Percentiles rank a stretch among this genome's conserved stretches.
Evolutionary conservation across 2,888 invertebrate species (phyloP).

Genomic region (Macrosiphum euphorbiae): DNA sequence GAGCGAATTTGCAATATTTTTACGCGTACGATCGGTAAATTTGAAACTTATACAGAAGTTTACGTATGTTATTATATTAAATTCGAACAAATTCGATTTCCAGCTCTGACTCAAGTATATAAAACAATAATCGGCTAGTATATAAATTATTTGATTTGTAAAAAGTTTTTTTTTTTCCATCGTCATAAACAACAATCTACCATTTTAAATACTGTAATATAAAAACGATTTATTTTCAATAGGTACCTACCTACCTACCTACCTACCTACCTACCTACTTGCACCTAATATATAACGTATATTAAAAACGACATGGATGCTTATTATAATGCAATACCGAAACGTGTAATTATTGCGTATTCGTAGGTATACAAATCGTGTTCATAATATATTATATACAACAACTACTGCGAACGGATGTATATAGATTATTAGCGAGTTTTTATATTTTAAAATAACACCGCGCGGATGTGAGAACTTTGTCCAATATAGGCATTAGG

Average conservation of each 20-base stretch:
- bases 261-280: neutral
- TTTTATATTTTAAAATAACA: neutral
- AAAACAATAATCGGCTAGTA: neutral
- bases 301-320: neutral
- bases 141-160: neutral
- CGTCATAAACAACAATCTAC: neutral
- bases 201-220: neutral
- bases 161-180: neutral
- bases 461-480: neutral
- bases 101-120: neutral
- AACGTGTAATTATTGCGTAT: conserved; percentile 8
- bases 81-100: neutral
- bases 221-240: conserved; percentile 4
- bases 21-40: neutral
- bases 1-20: neutral
- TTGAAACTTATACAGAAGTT: neutral
- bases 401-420: neutral
- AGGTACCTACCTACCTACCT: neutral
- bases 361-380: neutral
- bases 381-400: neutral
- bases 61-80: neutral
- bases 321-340: neutral
- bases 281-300: neutral
- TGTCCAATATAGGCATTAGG: neutral
- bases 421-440: neutral